These are phyloP conservation scores for Synanthedon tipuliformis DNA, from an alignment of 2,888 invertebrate species.

Conservation along the genomic window DNA sequence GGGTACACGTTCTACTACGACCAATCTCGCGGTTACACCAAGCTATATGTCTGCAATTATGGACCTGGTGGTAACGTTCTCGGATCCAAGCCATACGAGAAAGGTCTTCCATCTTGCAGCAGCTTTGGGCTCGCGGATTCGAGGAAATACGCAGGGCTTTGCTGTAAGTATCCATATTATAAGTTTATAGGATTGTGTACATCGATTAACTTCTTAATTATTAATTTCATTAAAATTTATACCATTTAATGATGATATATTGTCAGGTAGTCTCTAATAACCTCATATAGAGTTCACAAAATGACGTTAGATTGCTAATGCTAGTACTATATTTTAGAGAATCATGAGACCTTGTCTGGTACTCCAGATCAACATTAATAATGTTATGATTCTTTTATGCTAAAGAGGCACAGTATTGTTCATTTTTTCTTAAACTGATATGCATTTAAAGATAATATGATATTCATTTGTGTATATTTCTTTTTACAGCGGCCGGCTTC, in stretches of 20 bases:
- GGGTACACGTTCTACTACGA: conserved; percentile 88
- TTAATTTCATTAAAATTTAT: background rate
- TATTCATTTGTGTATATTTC: conserved; percentile 6
- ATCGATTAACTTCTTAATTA: background rate
- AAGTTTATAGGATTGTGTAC: background rate
- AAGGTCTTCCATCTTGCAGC: conserved; percentile 79
- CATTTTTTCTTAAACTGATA: no score
- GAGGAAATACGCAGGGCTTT: conserved; percentile 79
- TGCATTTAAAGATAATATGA: no score
- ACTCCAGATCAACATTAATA: no score
- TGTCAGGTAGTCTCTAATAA: no score
- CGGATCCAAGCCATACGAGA: conserved; percentile 80
- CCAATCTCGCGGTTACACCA: conserved; percentile 77
- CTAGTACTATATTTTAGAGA: no score
- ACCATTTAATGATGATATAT: no score
- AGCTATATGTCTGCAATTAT: conserved; percentile 87
- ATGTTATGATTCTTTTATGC: no score
- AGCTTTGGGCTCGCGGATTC: conserved; percentile 78
- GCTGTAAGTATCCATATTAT: conserved; percentile 70
- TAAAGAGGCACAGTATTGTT: no score
- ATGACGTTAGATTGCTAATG: no score
- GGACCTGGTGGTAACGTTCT: conserved; percentile 85
- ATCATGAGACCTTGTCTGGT: no score
- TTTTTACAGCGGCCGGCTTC: conserved; percentile 45
- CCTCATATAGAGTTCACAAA: no score